Evolutionary conservation across 1,140 invertebrate genomes (phyloP).

Genomic region (Leptonema lineaticorne): DNA sequence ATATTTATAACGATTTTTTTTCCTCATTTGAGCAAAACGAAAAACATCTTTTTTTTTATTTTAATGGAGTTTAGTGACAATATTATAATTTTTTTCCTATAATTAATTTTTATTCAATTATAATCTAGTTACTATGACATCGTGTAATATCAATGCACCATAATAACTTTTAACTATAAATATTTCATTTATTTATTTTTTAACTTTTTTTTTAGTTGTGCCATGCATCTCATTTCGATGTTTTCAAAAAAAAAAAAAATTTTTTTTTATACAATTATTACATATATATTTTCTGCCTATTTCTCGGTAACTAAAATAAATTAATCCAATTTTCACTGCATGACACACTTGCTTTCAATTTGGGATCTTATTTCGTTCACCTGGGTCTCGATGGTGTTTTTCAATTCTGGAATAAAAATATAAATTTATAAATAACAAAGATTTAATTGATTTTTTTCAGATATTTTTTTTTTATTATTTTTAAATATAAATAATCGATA

Average conservation of each 20-base stretch:
- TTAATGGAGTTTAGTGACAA: conserved; percentile 13
- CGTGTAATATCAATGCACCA: conserved; percentile 18
- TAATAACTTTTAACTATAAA: conserved; percentile 13
- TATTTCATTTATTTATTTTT: too few species aligned
- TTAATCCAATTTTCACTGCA: conserved; percentile 66
- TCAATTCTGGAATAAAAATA: conserved; percentile 74
- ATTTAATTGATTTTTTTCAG: too few species aligned
- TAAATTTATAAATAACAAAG: background rate
- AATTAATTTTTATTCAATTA: background rate
- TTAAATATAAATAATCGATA: too few species aligned
- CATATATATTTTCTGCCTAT: conserved; percentile 24
- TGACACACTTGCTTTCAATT: conserved; percentile 90
- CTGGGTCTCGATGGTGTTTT: conserved; percentile 92
- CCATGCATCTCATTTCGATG: conserved; percentile 26
- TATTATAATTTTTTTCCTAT: conserved; percentile 3
- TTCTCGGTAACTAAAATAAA: conserved; percentile 19
- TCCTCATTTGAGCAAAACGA: conserved; percentile 11
- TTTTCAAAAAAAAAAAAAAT: too few species aligned
- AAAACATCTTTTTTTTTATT: conserved; percentile 2
- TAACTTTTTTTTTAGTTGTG: conserved; percentile 14
- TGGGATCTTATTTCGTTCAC: conserved; percentile 92
- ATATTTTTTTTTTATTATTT: too few species aligned
- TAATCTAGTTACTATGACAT: conserved; percentile 18
- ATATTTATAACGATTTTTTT: too few species aligned
- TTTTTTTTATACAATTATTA: too few species aligned